phyloP scores from a whole-genome alignment of 2,797 vertebrate genomes.

The Enteromius fasciolatus region DNA sequence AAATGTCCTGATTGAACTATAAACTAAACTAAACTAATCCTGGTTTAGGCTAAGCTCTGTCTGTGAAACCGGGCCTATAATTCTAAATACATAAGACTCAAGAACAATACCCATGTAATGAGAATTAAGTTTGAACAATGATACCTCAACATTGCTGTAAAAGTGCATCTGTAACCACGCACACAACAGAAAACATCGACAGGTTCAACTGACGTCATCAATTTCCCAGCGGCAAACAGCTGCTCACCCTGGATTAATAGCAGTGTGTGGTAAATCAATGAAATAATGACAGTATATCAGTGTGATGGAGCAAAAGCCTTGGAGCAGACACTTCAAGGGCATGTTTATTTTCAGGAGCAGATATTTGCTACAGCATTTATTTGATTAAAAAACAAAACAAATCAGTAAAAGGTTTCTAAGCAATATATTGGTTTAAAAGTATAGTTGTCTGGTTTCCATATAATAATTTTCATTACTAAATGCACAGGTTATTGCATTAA shows the following conservation, averaged over 20 bases:
- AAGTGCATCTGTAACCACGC: slow-evolving; percentile 19
- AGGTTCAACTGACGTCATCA: slow-evolving; percentile 19
- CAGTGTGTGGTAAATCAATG: slow-evolving; percentile 4
- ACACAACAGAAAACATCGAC: slow-evolving; percentile 31
- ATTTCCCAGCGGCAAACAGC: slow-evolving; percentile 32
- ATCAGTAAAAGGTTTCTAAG: slow-evolving; percentile 14
- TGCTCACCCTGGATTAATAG: slow-evolving; percentile 33
- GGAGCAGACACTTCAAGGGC: slow-evolving; percentile 34
- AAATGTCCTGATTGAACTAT: too few relatives aligned
- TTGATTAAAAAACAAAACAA: slow-evolving; percentile 13
- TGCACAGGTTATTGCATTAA: slow-evolving; percentile 17
- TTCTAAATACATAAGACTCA: neutral
- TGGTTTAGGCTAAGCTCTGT: too few relatives aligned
- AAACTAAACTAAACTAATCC: too few relatives aligned
- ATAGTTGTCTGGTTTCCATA: neutral
- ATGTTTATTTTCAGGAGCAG: slow-evolving; percentile 54
- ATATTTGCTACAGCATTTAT: slow-evolving; percentile 51
- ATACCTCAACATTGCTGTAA: neutral
- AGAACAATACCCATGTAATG: neutral
- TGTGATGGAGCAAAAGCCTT: slow-evolving; percentile 3
- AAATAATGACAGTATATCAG: slow-evolving; percentile 43
- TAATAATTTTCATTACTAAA: neutral
- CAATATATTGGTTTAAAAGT: slow-evolving; percentile 4
- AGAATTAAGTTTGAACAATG: slow-evolving; percentile 5
- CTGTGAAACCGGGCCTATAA: neutral